Evolutionary conservation across 2,113 vertebrate genomes (phyloP), one percentile per base, ranked within the genome.

Genomic region (Stegostoma tigrinum): DNA sequence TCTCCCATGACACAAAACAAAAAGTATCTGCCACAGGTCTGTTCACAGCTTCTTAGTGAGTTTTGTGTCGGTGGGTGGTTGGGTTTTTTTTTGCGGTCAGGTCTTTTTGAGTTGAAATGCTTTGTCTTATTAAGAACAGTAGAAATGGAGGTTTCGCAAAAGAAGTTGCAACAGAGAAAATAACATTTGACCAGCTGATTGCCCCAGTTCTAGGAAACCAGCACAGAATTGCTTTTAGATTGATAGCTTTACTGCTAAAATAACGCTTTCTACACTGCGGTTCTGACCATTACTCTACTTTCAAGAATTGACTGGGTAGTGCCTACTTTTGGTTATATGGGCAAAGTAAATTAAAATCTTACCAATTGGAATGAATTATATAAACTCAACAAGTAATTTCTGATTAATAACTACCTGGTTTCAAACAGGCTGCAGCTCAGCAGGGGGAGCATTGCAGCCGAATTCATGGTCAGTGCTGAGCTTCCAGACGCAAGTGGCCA

Each of bases 41-140:
- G 42, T 30, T 48, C 68, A 72, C 67, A 34, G 42, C 94, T 48
- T 95, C 68, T 95, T 27, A 89, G 3, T 67, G 67, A 95, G n/a
- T 48, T 70, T 72, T 95, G 67, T 72, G 94, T 72, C 23, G 24
- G 55, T 93, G 23, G 89, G 55, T 66, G n/a, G 66, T 72, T 70
- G 68, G 94, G 67, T 68, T 30, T 30, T 72, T 95, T 95, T 95
- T 95, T 95, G 68, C 52, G 94, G 94, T 95, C 67, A 95, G 67
- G 66, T 75, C 52, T 48, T 95, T 95, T 70, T 95, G 94, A 52
- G 68, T 27, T 72, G 42, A 95, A 72, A 72, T 95, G 94, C 67
- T 48, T 45, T 72, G 24, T 67, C n/a, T 94, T 94, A 94, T 68
- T 94, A 95, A 95, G 68, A 95, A 95, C 42, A 30, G 67, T 48